Evolutionary conservation across 2,797 vertebrate species (phyloP).

Genomic region (Darevskia nairensis): DNA sequence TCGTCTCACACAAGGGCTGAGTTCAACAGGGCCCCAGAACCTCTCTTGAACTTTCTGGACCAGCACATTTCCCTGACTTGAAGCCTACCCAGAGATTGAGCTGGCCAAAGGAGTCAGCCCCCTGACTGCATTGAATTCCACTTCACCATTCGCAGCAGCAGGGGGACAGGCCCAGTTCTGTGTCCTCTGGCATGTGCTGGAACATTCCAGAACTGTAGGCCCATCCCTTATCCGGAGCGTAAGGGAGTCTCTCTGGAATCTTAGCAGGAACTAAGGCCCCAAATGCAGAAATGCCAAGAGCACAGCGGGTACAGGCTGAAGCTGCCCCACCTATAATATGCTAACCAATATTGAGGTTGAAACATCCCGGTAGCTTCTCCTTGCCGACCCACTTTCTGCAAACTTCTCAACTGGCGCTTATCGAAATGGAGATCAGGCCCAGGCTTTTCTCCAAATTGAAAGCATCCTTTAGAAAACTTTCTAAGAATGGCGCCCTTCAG

Average conservation of each 20-base stretch:
- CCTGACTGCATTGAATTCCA: background rate
- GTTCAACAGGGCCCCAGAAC: too few species aligned
- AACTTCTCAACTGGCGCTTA: background rate
- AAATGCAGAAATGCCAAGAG: background rate
- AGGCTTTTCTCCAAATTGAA: background rate
- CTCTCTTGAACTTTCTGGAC: background rate
- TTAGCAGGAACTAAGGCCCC: background rate
- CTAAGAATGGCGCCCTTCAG: background rate
- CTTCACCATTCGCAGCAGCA: background rate
- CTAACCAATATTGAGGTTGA: too few species aligned
- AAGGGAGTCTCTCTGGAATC: background rate
- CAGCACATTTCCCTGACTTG: background rate
- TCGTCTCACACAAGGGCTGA: background rate
- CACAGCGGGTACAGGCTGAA: background rate
- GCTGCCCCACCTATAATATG: background rate
- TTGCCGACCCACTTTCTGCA: background rate
- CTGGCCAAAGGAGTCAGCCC: background rate
- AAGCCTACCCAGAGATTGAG: background rate
- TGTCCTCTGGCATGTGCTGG: background rate
- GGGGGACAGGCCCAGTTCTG: background rate
- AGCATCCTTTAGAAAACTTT: background rate
- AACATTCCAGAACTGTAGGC: slow-evolving; percentile 18
- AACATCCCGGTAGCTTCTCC: background rate
- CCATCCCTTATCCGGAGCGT: background rate
- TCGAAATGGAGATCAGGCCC: background rate